phyloP scores from a whole-genome alignment of 2,888 invertebrate genomes.

The Oasisia sp. region DNA sequence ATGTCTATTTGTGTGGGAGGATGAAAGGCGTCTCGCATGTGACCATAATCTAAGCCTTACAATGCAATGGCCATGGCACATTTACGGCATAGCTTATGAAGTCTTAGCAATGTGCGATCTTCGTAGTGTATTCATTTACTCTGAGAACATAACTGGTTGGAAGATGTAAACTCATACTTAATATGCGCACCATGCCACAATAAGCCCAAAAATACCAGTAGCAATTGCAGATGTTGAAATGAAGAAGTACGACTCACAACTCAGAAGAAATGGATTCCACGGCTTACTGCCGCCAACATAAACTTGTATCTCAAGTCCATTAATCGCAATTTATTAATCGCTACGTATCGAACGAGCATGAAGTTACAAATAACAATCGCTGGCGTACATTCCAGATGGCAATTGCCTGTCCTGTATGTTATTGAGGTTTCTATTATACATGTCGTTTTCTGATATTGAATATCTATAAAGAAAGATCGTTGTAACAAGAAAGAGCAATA shows the following conservation, averaged over 20 bases:
- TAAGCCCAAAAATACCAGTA: too few species aligned
- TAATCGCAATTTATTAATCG: neutral
- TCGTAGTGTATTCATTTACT: too few species aligned
- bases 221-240: too few species aligned
- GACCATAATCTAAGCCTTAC: too few species aligned
- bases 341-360: neutral
- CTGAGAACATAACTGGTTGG: neutral
- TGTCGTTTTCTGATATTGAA: slow-evolving; percentile 1
- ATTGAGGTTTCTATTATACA: neutral
- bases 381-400: neutral
- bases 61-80: too few species aligned
- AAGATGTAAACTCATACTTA: neutral
- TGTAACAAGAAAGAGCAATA: neutral
- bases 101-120: too few species aligned
- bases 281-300: neutral
- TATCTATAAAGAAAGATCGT: slow-evolving; percentile 1
- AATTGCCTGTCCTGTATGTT: neutral
- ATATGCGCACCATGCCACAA: neutral
- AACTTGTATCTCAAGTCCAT: neutral
- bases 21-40: too few species aligned
- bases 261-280: neutral
- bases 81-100: too few species aligned
- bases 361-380: neutral
- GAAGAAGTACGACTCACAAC: too few species aligned
- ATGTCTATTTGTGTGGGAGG: too few species aligned